Evolutionary conservation across 92 coral and sea anemone genomes (phyloP).

Genomic region (Actinernus sp.): DNA sequence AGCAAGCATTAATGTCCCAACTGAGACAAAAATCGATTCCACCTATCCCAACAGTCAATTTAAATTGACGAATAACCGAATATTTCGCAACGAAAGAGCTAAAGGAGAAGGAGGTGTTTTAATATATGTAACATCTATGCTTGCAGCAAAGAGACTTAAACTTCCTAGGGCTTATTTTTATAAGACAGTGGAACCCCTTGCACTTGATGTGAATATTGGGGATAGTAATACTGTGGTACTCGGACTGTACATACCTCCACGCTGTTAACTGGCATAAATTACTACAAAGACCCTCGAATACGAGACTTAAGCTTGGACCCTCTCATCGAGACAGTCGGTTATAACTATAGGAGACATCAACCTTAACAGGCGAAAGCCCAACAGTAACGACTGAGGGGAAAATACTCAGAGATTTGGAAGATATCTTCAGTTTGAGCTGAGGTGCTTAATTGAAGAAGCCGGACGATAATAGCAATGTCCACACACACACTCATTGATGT

Average conservation of each 20-base stretch:
- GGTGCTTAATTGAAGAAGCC: too few relatives aligned
- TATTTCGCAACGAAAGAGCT: conserved; percentile 40
- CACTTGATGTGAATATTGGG: conserved; percentile 37
- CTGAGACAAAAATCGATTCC: conserved; percentile 67
- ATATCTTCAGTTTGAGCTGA: too few relatives aligned
- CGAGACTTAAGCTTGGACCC: conserved; percentile 33
- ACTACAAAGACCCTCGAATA: conserved; percentile 26
- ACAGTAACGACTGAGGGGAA: too few relatives aligned
- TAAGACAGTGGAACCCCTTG: conserved; percentile 38
- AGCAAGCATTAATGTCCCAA: conserved; percentile 30
- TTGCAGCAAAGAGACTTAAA: conserved; percentile 22
- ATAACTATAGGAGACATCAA: conserved; percentile 17
- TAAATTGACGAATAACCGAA: conserved; percentile 22
- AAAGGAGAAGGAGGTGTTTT: conserved; percentile 71
- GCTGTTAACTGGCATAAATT: conserved; percentile 1
- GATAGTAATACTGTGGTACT: conserved; percentile 11
- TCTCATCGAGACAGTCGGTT: conserved; percentile 10
- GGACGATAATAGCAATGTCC: too few relatives aligned
- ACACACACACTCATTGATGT: too few relatives aligned
- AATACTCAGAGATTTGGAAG: too few relatives aligned
- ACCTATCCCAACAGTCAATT: conserved; percentile 47
- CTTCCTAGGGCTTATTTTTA: conserved; percentile 20
- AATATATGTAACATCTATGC: conserved; percentile 27
- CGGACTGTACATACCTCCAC: conserved; percentile 51
- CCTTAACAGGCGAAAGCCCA: too few relatives aligned